Base-by-base conservation (phyloP, 1,140 invertebrate species). In the Akabosia matsudoensis region DNA sequence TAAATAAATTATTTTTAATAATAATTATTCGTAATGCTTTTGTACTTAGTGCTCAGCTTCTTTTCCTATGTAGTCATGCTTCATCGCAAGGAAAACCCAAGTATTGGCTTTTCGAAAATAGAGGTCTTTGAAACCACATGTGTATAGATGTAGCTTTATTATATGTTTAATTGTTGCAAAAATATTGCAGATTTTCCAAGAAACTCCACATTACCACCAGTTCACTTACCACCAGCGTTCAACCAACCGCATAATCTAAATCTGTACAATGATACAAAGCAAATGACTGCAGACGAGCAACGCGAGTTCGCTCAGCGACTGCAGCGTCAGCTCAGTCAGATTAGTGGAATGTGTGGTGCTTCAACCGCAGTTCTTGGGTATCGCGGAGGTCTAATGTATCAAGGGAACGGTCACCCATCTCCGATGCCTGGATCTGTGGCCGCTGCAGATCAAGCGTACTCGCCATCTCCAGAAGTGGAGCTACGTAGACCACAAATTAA, bases 281-380 rank as follows among this genome's bases (percentile, higher is more conserved):
- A 81, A 75, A 81, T 81, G 78, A 79, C 78, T 22, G 80, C 79
- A 52, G 80, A 81, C 28, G 80, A 81, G 74, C 78, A 81, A 52
- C 75, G 75, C 61, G 78, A 79, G 71, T 81, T 81, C 77, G 76
- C 80, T 45, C 24, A 77, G 74, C 76, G 76, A 67, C 76, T 81
- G 24, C 80, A 81, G 64, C 16, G 79, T 67, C 80, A 81, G 70
- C 75, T 81, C 37, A 79, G 74, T 77, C 78, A 79, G 70, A 81
- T 81, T 54, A 77, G 75, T 73, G 80, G 80, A 22, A 81, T 81
- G 78, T 71, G 51, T 77, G 80, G 78, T 18, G 76, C 80, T 24
- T 81, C 80, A 26, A 76, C 75, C 70, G 78, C 78, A 14, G 73
- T 80, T 52, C 33, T 80, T 16, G 77, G 76, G 45, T 81, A 79